Base-by-base conservation (phyloP, 2,888 invertebrate genomes). In the Phalangium opilio region DNA sequence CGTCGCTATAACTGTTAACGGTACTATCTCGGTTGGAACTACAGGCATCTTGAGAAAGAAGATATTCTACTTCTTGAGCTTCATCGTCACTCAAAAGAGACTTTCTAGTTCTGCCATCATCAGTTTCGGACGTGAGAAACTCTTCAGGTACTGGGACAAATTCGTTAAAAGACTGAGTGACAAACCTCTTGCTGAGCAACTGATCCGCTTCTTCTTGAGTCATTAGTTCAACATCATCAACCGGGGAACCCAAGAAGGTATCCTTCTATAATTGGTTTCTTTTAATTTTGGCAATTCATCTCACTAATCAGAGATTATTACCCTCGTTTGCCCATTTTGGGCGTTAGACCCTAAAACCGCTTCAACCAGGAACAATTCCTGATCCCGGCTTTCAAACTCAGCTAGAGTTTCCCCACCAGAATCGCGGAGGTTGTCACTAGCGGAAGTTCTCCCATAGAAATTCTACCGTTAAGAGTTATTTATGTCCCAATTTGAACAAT, bases 181-280 rank as follows among this genome's bases (percentile, higher is more conserved):
- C 27, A 8, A 27, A 53, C 52, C 50, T 49, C 39, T 39, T 48
- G 19, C 85, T 86, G 61, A 87, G 75, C 63, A 87, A 71, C 69
- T 81, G 79, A 66, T 86, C 84, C 12, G 85, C 86, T 67, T 87
- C 87, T 62, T 83, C 83, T 45, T 84, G 79, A 56, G 86, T 86
- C 85, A 81, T 81, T 63, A 76, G 48, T 32, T 58, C 69, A 41
- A 78, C 73, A 56, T 49, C 50, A 27, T 38, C 17, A 19, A 48
- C 48, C n/a, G 45, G 27, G 8, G 27, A 27, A 27, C 27, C 27
- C 27, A 27, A 8, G 8, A 27, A 27, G 27, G 27, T 27, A 27
- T 27, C 27, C 27, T 27, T 27, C 27, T 27, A 8, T n/a, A n/a
- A n/a, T n/a, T n/a, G n/a, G n/a, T n/a, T n/a, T n/a, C n/a, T n/a